Evolutionary conservation across 1,140 invertebrate species (phyloP).

Genomic region (Bicyclus anynana): DNA sequence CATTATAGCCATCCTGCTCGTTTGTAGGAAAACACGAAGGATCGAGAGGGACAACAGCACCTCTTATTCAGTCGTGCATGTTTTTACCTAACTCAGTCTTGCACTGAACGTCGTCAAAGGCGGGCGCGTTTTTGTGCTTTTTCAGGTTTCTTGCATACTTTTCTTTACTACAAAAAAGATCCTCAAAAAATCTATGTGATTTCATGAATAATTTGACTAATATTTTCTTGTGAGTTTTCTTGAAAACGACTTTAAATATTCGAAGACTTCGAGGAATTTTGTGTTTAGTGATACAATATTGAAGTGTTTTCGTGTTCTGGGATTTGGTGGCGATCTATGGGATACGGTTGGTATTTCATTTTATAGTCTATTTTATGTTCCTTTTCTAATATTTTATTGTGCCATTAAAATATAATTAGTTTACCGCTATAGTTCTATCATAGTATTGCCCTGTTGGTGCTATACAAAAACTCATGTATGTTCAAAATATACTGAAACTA

Average conservation of each 20-base stretch:
- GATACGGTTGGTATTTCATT: constrained; percentile 31
- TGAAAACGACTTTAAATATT: background rate
- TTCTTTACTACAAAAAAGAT: constrained; percentile 7
- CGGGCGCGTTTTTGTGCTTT: constrained; percentile 28
- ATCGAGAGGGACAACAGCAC: constrained; percentile 32
- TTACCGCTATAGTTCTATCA: no score
- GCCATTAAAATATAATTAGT: background rate
- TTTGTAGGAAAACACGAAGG: constrained; percentile 7
- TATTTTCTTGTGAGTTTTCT: constrained; percentile 1
- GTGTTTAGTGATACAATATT: constrained; percentile 39
- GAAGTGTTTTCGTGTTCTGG: constrained; percentile 36
- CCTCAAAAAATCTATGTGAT: constrained; percentile 5
- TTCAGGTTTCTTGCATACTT: constrained; percentile 4
- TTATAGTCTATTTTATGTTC: background rate
- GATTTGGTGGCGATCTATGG: constrained; percentile 38
- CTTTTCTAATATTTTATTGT: background rate
- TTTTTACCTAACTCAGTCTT: constrained; percentile 39
- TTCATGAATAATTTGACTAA: constrained; percentile 8
- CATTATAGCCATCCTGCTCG: constrained; percentile 47
- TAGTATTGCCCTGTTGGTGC: background rate
- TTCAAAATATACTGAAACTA: no score
- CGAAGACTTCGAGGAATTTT: constrained; percentile 25
- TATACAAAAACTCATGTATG: no score
- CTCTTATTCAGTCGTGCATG: constrained; percentile 49
- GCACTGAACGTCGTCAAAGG: constrained; percentile 17